Base-by-base conservation (phyloP, 2,113 vertebrate species). In the Sturnira hondurensis region DNA sequence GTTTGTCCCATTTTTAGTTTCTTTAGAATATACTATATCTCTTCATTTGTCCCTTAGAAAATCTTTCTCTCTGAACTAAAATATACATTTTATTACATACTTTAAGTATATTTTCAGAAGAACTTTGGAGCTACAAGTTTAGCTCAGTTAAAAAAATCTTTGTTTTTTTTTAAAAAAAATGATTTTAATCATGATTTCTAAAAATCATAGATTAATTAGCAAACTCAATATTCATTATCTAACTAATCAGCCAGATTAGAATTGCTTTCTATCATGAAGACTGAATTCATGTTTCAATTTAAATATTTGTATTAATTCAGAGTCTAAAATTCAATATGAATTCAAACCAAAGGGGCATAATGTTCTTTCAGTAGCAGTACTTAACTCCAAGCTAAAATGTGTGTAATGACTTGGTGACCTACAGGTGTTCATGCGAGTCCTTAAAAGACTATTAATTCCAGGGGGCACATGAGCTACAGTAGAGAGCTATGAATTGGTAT, bases 301-400 rank as follows among this genome's bases (percentile, higher is more conserved):
- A 78, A 54, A 70, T 54, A 73, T 77, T 33, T 68, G 1, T 58
- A 17, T 65, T 65, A 82, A 65, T 43, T 24, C 11, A 43, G 5
- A 73, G 36, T 76, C 89, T 56, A 87, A 96, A 95, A 73, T 85
- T 12, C 33, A 56, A 73, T 93, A 43, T 58, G 52, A 65, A 92
- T 71, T 87, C 28, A 54, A 92, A 58, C 7, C 43, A 94, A 65
- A 45, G 5, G n/a, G 19, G 20, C 12, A 76, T 81, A 47, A 58
- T 80, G 8, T 71, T 80, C 38, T 77, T 86, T 84, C 20, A 56
- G 17, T 36, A 88, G 47, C 52, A 63, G 3, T 45, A 15, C 26
- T 95, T 92, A 36, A 85, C n/a, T 63, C 2, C 15, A 85, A 77
- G 45, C 16, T 87, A 93, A 92, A 90, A 87, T 74, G 10, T 7